Base-by-base conservation (phyloP, 1,140 invertebrate genomes). In the Caerostris extrusa region DNA sequence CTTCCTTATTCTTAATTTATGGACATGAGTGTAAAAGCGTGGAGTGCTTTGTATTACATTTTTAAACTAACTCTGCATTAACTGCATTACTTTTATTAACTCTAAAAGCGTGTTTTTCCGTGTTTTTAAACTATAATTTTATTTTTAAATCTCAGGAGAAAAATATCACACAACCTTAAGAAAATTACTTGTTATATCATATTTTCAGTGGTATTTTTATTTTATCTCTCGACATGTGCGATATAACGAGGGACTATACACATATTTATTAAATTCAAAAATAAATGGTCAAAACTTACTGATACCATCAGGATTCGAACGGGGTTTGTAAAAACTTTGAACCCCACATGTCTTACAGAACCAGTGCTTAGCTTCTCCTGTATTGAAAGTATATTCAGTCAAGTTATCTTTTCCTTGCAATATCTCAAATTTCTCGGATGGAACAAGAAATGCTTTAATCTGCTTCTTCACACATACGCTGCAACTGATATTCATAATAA, bases 321-420 rank as follows among this genome's bases (percentile, higher is more conserved):
- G 94, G 5, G 97, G 97, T 93, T 95, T 96, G 95, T 97, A 97
- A 95, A 97, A 97, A 95, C 96, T 96, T 94, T 97, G 96, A 0
- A 97, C 96, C 5, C 96, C 96, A 95, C 96, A 97, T 34, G 95
- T 96, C 67, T 96, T 96, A 95, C 97, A 97, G 95, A 97, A 97
- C 53, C 94, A 96, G 94, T 97, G 97, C 93, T 97, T 96, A 4
- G 97, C 97, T 87, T 95, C 69, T 83, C 96, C 95, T 6, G 96
- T 97, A 94, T 96, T 96, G 94, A 97, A 97, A n/a, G 96, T 96
- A 95, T 97, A 97, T 3, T 96, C 96, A 17, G 96, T 96, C 19
- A 97, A 94, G 82, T 95, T 94, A 69, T 96, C 96, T 71, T 95
- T 95, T 17, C 97, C 97, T 95, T 96, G 93, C 17, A 96, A 50